Base-by-base conservation (phyloP, 1,140 invertebrate species). In the Phenacoccus solenopsis region DNA sequence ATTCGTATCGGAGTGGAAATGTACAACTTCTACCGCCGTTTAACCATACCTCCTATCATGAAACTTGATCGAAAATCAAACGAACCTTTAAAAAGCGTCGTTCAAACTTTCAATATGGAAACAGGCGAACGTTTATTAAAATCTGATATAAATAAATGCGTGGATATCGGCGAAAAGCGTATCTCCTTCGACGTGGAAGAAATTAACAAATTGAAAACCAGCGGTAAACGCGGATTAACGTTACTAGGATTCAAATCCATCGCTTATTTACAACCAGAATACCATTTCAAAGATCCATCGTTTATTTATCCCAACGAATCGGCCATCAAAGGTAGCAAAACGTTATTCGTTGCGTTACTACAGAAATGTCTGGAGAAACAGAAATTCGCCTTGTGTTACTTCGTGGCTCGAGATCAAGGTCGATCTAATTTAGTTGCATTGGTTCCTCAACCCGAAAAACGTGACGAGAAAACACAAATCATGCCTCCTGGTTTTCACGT, bases 141-240 rank as follows among this genome's bases (percentile, higher is more conserved):
- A 28, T 67, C 71, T 9, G 68, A 71, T 49, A 20, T 67, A 0
- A 32, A 25, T 22, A 71, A 71, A 69, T 61, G 57, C 57, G 30
- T 30, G 2, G 35, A 64, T 3, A 27, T 28, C 2, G 67, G 56
- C 16, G 1, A 67, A 0, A 2, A 38, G n/a, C 13, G 21, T 10
- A 49, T 71, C 59, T 20, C 69, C 25, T 71, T 71, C 20, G 56
- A 49, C 16, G 67, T 27, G 2, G 68, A 71, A 68, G 71, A 71
- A n/a, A 0, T 69, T 9, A 4, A 30, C 20, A 28, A 35, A 16
- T 22, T 71, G 0, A 57, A 71, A 27, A 25, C 0, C 1, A 69
- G 56, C 12, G 28, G 68, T 1, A 21, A 69, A n/a, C 67, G 57
- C 4, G 57, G 71, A 13, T 59, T 71, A 4, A 69, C 20, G 22